Evolutionary conservation across 2,113 vertebrate species (phyloP), one percentile per base, ranked within the genome.

Genomic region (Galbula dea): DNA sequence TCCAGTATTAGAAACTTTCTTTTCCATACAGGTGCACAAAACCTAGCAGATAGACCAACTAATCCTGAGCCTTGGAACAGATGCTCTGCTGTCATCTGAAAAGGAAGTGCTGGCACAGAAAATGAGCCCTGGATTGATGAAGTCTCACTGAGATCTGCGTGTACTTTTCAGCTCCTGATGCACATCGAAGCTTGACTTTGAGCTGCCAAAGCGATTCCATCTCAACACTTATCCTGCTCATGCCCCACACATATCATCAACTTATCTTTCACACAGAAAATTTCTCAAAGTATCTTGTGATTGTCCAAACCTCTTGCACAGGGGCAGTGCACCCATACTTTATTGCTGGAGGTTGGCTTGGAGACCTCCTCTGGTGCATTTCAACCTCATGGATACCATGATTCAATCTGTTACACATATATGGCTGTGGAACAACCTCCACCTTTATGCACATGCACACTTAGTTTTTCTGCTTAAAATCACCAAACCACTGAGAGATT

Each of bases 391-490:
- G 39, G 15, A 15, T 51, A 24, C 19, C 0, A 1, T 43, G 18
- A 51, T 75, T 59, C 43, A 62, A 15, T 52, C 52, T 77, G 11
- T 20, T 73, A 9, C 8, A 12, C 17, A 34, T 12, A 75, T 6
- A 7, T 9, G 15, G 7, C n/a, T 82, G 19, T 78, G 8, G 23
- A 87, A 75, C 18, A 18, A 46, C 18, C 26, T 74, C 22, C 11
- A 39, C 6, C 15, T 43, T 71, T 67, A 54, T 0, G 1, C 1
- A 3, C 11, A 8, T 26, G 22, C 9, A 41, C 22, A 20, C 61
- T 58, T 30, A 57, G 17, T 41, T n/a, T 71, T 77, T 76, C 63
- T 71, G 26, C 11, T 84, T 84, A 77, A 67, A 83, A 71, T 4
- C 41, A 59, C 41, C 69, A 69, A 92, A 74, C 3, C 11, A 30